Conservation (phyloP, 92 coral and sea anemone species). For the Hydrozoanthus gracilis region DNA sequence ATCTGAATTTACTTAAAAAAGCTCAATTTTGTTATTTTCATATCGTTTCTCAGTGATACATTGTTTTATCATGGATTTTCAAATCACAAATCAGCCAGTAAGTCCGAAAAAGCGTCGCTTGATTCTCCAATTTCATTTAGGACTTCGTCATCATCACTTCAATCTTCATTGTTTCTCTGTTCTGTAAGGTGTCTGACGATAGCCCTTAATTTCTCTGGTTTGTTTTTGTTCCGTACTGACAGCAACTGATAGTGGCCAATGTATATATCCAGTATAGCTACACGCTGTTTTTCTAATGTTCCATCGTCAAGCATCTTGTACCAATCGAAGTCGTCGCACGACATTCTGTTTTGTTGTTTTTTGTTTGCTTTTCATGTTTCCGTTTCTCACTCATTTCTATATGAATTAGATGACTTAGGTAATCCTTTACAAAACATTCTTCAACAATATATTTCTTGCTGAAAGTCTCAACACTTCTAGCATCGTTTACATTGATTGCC, state of each 20-base stretch:
- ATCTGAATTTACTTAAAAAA: too few species aligned
- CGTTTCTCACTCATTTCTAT: constrained; percentile 57
- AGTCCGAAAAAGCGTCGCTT: not conserved
- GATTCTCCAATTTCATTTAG: not conserved
- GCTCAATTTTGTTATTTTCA: too few species aligned
- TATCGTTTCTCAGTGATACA: too few species aligned
- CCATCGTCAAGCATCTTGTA: constrained; percentile 46
- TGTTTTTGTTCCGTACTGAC: constrained; percentile 49
- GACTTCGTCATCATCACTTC: constrained; percentile 33
- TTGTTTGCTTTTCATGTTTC: constrained; percentile 53
- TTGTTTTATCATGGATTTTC: too few species aligned
- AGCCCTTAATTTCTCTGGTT: too few species aligned
- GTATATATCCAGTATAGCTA: constrained; percentile 48
- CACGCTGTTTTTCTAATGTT: constrained; percentile 58
- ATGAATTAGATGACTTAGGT: constrained; percentile 64
- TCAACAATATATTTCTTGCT: constrained; percentile 67
- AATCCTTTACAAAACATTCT: constrained; percentile 54
- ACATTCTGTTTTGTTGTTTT: constrained; percentile 43
- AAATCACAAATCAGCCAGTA: not conserved
- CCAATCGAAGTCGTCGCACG: constrained; percentile 58
- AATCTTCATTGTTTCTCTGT: constrained; percentile 10
- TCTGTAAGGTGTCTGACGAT: constrained; percentile 9
- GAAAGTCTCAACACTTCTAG: constrained; percentile 59
- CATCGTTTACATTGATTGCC: constrained; percentile 51
- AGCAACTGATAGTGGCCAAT: not conserved